Conservation (phyloP, 1,140 invertebrate genomes). For the Bombus superbus region DNA sequence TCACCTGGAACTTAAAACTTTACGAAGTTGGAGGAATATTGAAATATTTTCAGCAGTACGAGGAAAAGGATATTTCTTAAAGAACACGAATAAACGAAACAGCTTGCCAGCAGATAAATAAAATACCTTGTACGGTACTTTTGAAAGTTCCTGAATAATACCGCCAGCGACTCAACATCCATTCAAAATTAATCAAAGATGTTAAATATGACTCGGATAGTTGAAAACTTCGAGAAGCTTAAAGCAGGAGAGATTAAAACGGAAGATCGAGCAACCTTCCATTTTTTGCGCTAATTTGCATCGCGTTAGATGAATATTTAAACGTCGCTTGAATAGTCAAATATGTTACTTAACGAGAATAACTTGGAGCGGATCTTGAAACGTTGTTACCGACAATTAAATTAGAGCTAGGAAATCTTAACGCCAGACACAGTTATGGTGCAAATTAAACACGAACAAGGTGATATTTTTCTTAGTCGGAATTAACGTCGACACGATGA, state of each 20-base stretch:
- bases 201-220: not conserved
- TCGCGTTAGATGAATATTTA: constrained; percentile 1
- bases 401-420: constrained; percentile 14
- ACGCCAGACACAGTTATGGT: not conserved
- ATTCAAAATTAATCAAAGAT: not conserved
- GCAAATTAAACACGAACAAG: not conserved
- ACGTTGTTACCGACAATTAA: constrained; percentile 9
- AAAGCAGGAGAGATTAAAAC: not conserved
- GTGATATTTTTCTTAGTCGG: constrained; percentile 14
- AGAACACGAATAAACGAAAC: too few relatives aligned
- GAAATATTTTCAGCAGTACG: too few relatives aligned
- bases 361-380: not conserved
- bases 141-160: not conserved
- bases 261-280: not conserved
- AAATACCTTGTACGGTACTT: not conserved
- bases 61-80: too few relatives aligned
- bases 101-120: too few relatives aligned
- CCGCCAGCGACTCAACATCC: not conserved
- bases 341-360: not conserved
- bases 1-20: too few relatives aligned
- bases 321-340: constrained; percentile 3
- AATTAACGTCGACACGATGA: constrained; percentile 2
- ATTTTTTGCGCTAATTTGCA: not conserved
- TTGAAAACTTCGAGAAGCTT: not conserved
- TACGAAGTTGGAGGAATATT: too few relatives aligned